Conservation (phyloP, 2,113 vertebrate genomes). For the Furnarius figulus region DNA sequence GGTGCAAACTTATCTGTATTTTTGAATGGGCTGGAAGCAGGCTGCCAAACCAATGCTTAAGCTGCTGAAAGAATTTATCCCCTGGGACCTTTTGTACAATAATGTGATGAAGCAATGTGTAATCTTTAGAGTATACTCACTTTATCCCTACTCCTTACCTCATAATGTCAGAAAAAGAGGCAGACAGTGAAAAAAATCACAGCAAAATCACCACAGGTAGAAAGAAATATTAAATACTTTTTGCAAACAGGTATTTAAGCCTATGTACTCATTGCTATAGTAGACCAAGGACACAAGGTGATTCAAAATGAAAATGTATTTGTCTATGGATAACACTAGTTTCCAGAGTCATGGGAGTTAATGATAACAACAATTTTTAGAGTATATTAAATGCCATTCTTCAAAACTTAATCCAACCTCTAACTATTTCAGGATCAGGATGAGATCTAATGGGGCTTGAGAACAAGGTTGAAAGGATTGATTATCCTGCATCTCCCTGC, state of each 20-base stretch:
- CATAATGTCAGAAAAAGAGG: background rate
- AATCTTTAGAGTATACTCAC: background rate
- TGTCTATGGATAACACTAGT: background rate
- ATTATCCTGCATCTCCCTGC: conserved; percentile 42
- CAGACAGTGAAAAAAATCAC: background rate
- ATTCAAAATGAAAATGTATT: conserved; percentile 41
- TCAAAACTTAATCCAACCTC: conserved; percentile 42
- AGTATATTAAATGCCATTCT: conserved; percentile 44
- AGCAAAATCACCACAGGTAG: background rate
- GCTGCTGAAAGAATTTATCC: conserved; percentile 1
- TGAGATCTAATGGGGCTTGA: conserved; percentile 36
- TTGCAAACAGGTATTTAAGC: conserved; percentile 10
- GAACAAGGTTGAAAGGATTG: conserved; percentile 54
- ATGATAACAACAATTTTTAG: conserved; percentile 28
- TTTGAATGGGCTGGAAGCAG: background rate
- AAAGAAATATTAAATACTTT: conserved; percentile 7
- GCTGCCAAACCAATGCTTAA: background rate
- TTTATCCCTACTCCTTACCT: conserved; percentile 12
- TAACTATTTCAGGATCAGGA: conserved; percentile 49
- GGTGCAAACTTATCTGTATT: background rate
- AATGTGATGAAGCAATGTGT: background rate
- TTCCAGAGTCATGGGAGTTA: conserved; percentile 29
- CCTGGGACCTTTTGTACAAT: background rate
- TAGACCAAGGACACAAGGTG: conserved; percentile 28
- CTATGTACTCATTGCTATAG: background rate